These are phyloP conservation scores for Vidua macroura DNA, from an alignment of 2,113 vertebrate genomes.

Conservation along the genomic window DNA sequence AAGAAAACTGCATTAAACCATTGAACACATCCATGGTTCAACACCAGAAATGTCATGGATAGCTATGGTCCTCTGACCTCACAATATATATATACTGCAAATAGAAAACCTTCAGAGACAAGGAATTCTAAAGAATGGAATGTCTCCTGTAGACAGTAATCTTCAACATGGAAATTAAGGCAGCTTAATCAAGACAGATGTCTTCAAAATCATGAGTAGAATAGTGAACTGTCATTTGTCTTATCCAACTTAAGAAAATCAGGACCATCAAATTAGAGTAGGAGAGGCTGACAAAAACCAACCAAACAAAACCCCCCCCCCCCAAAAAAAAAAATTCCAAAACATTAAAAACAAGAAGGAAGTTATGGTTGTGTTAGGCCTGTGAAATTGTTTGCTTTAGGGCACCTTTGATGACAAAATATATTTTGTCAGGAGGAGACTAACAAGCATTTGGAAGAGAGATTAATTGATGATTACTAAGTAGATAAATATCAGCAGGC, in stretches of 20 bases:
- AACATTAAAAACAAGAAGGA: not conserved
- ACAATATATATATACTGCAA: not conserved
- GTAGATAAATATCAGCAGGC: not conserved
- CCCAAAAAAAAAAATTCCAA: not conserved
- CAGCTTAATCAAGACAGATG: not conserved
- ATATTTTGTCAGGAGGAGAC: not conserved
- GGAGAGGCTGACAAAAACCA: not conserved
- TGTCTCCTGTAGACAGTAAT: not conserved
- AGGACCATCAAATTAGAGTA: not conserved
- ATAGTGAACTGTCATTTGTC: not conserved
- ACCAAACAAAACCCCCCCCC: not conserved
- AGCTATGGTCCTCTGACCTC: not conserved
- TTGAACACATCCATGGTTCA: not conserved
- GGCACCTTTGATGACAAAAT: not conserved
- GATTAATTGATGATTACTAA: not conserved
- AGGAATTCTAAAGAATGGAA: not conserved
- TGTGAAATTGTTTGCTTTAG: not conserved
- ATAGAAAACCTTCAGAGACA: not conserved
- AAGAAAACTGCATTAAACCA: not conserved
- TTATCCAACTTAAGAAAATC: not conserved
- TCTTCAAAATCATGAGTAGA: not conserved
- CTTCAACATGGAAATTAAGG: not conserved
- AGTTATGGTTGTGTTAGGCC: not conserved
- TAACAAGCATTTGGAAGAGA: not conserved
- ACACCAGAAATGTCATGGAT: not conserved